These are phyloP conservation scores for Rhingia campestris DNA, from an alignment of 2,888 invertebrate genomes.

Conservation along the genomic window DNA sequence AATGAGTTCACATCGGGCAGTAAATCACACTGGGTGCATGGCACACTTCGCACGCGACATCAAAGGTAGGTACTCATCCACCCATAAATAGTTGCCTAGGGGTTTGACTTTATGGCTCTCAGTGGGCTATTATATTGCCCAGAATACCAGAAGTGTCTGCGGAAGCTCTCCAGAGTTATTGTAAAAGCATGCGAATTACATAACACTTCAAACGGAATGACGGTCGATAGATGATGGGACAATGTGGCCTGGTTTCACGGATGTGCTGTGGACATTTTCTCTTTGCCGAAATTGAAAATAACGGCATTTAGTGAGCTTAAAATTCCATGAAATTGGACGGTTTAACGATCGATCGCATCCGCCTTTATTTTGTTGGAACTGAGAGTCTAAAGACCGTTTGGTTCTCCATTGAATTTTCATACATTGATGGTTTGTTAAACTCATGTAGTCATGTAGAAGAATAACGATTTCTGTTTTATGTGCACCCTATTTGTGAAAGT, in stretches of 20 bases:
- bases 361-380: conserved; percentile 23
- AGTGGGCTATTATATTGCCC: background rate
- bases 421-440: background rate
- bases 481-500: too few relatives aligned
- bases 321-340: conserved; percentile 51
- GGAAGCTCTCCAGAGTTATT: conserved; percentile 33
- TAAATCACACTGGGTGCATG: conserved; percentile 47
- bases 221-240: background rate
- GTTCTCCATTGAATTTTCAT: background rate
- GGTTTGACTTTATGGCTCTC: conserved; percentile 5
- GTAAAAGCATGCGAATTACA: conserved; percentile 26
- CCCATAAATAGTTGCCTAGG: conserved; percentile 45
- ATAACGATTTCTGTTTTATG: too few relatives aligned
- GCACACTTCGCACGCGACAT: conserved; percentile 49
- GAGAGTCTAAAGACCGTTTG: conserved; percentile 44
- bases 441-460: too few relatives aligned
- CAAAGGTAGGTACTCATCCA: conserved; percentile 54
- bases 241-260: conserved; percentile 23
- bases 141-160: conserved; percentile 37
- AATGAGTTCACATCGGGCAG: conserved; percentile 65
- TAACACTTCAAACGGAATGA: conserved; percentile 21
- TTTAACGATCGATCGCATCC: conserved; percentile 46
- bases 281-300: conserved; percentile 16
- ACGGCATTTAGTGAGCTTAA: conserved; percentile 36
- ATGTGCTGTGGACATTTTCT: conserved; percentile 15